A percentile compares a stretch with the other conserved stretches of the same genome.
Conservation (phyloP, 2,888 invertebrate species). For the Adineta ricciae region DNA sequence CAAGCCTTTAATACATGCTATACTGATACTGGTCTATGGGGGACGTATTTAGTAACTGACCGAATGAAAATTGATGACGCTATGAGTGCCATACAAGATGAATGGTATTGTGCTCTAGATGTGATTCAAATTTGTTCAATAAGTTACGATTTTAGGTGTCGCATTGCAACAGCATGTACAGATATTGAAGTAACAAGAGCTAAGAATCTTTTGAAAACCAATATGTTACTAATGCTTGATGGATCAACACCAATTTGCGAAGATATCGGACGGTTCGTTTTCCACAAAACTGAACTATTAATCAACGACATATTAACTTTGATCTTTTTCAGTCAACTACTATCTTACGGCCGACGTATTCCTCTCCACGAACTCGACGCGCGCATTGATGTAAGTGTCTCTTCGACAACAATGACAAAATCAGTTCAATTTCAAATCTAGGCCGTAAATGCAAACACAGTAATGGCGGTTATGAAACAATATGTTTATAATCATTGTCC, state of each 20-base stretch:
- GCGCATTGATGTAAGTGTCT: slow-evolving; percentile 65
- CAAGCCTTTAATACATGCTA: slow-evolving; percentile 98
- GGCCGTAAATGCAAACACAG: slow-evolving; percentile 67
- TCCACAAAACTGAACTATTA: too few species aligned
- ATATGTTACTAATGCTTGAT: slow-evolving; percentile 87
- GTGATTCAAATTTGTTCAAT: background rate
- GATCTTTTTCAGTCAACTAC: slow-evolving; percentile 63
- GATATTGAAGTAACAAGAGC: slow-evolving; percentile 85
- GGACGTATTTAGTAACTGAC: slow-evolving; percentile 50
- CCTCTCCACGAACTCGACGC: slow-evolving; percentile 86
- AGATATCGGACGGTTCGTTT: slow-evolving; percentile 67
- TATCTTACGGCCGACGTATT: slow-evolving; percentile 88
- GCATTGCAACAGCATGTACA: slow-evolving; percentile 74
- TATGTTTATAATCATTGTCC: slow-evolving; percentile 88
- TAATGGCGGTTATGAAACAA: slow-evolving; percentile 76
- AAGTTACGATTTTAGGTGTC: slow-evolving; percentile 59
- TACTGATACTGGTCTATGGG: slow-evolving; percentile 94
- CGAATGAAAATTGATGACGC: slow-evolving; percentile 41
- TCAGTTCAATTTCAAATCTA: slow-evolving; percentile 42
- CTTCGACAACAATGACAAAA: background rate
- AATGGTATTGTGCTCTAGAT: slow-evolving; percentile 43
- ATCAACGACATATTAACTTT: background rate
- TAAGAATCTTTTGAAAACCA: slow-evolving; percentile 86
- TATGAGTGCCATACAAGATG: slow-evolving; percentile 41
- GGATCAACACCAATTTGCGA: slow-evolving; percentile 96